These are phyloP conservation scores for Baronia brevicornis DNA, from an alignment of 2,888 invertebrate genomes.

Conservation along the genomic window DNA sequence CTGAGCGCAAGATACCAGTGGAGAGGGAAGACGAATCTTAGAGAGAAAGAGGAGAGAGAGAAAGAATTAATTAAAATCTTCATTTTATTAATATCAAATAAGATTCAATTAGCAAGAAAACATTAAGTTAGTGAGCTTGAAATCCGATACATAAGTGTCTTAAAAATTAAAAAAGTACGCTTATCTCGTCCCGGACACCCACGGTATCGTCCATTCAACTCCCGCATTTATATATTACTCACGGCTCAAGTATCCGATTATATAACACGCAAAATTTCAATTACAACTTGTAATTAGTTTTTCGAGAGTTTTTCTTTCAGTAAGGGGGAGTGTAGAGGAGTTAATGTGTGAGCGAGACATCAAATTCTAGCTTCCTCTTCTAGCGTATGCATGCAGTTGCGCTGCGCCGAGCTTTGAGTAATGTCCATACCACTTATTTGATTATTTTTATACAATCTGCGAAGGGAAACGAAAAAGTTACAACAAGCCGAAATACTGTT, in stretches of 20 bases:
- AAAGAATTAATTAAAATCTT: constrained; percentile 1
- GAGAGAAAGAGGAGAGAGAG: background rate
- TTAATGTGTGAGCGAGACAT: constrained; percentile 39
- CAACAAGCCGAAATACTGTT: constrained; percentile 52
- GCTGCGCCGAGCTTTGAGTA: constrained; percentile 61
- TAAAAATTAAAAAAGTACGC: constrained; percentile 49
- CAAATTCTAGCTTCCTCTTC: constrained; percentile 30
- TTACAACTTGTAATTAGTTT: constrained; percentile 78
- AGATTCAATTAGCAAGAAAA: background rate
- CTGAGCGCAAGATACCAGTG: no score
- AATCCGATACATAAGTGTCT: no score
- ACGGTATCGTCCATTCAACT: constrained; percentile 60
- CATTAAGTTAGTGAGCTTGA: constrained; percentile 41
- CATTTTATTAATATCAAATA: no score
- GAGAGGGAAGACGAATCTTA: no score
- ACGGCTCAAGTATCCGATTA: constrained; percentile 77
- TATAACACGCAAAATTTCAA: constrained; percentile 78
- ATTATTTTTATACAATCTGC: constrained; percentile 74
- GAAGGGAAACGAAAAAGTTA: constrained; percentile 64
- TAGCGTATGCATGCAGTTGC: constrained; percentile 28
- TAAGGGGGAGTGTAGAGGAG: constrained; percentile 60
- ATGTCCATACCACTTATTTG: constrained; percentile 71
- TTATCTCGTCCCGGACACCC: constrained; percentile 49
- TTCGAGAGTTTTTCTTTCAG: constrained; percentile 77
- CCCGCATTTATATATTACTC: constrained; percentile 75